Evolutionary conservation across 2,113 vertebrate genomes (phyloP), one percentile per base, ranked within the genome.

Genomic region (Tautogolabrus adspersus): DNA sequence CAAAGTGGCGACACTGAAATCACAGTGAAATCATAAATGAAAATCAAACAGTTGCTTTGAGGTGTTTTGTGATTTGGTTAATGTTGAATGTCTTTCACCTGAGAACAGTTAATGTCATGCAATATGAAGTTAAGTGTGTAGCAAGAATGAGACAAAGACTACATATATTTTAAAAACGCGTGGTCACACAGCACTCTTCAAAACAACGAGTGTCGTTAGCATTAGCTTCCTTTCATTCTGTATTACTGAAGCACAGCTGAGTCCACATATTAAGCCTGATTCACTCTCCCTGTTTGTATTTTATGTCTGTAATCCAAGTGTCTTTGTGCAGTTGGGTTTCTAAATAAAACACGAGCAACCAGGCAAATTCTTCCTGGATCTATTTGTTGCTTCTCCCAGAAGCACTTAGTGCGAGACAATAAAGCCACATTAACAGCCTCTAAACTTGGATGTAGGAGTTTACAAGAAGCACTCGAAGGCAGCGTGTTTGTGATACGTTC

Each of bases 381-480:
- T 69, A 19, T 83, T 75, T 77, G 65, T 72, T 67, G 67, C 56
- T 54, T 47, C 67, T 66, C 65, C 63, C n/a, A 66, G 61, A 77
- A 80, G 59, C 78, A 72, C 79, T 57, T 30, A 64, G 51, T n/a
- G 21, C 10, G 18, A 57, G 37, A 77, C 72, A 72, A 74, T 77
- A 79, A 87, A 78, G 38, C 40, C 40, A 40, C 74, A 75, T 80
- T 72, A 78, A 74, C 56, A 60, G 69, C 57, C 15, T 62, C 66
- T 47, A 60, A 79, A 81, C 30, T 23, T 30, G 47, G 65, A 77
- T 19, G 12, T 30, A 47, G 22, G 52, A 61, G 42, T 58, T 55
- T 52, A 72, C 15, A 3, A 62, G 38, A 22, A 49, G 37, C 54
- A 57, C 55, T 69, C 12, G 21, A 72, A 83, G 42, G 59, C 62